Conservation (phyloP, 1,140 invertebrate species). For the Atta colombica region DNA sequence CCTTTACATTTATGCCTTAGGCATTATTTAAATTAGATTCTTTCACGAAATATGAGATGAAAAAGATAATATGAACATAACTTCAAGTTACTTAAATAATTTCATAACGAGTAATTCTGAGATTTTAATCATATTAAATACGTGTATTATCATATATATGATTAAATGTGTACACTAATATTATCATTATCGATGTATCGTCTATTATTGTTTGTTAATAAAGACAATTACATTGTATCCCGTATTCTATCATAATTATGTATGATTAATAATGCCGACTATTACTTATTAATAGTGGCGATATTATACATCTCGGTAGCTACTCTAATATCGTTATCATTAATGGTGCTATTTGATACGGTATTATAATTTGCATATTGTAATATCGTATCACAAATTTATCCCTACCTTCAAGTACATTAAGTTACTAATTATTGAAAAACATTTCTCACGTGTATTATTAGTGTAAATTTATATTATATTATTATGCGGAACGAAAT, state of each 20-base stretch:
- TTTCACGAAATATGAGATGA: not conserved
- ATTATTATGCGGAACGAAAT: not conserved
- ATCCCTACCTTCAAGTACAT: not conserved
- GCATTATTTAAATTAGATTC: not conserved
- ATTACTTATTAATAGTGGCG: conserved; percentile 33
- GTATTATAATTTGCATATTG: conserved; percentile 2
- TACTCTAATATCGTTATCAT: conserved; percentile 20
- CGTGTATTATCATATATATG: not conserved
- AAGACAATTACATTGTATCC: conserved; percentile 43
- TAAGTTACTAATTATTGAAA: not conserved
- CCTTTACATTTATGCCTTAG: not conserved
- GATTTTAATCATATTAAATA: not conserved
- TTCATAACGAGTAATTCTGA: not conserved
- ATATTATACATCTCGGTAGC: conserved; percentile 25
- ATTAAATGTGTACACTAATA: conserved; percentile 1
- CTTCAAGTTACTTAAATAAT: not conserved
- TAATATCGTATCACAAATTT: conserved; percentile 9
- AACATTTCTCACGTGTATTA: not conserved
- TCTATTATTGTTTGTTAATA: conserved; percentile 57
- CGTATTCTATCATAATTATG: conserved; percentile 42
- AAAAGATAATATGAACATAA: not conserved
- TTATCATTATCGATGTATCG: not conserved
- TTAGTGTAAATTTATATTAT: not conserved
- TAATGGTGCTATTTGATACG: not conserved
- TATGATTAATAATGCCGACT: conserved; percentile 38